Evolutionary conservation across 2,888 invertebrate genomes (phyloP), one percentile per base, ranked within the genome.

Genomic region (Colletes collaris): DNA sequence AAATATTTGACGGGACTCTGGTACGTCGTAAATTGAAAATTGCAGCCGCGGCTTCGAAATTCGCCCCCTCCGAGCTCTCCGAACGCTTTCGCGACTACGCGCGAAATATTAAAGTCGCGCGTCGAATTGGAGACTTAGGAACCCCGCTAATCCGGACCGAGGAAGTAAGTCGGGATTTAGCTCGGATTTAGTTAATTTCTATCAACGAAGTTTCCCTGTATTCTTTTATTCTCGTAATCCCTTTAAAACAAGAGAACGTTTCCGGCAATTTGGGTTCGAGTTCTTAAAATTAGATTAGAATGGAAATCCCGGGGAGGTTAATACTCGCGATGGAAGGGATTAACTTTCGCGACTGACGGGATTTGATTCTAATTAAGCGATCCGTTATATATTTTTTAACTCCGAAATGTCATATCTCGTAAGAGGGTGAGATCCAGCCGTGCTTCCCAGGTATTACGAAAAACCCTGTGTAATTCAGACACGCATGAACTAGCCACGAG

Each of bases 21-120:
- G 49, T n/a, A 10, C n/a, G 11, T 76, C 46, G 67, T 68, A 77
- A 77, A 77, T 77, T 58, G 77, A 68, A 76, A 67, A 77, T 77
- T 67, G 59, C 52, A 37, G 44, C 13, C 55, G 35, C 4, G 50
- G 27, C 27, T 2, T 40, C 50, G 19, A 62, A 55, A 62, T 35
- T 73, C 16, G 50, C 27, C 27, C 27, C 27, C 27, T n/a, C n/a
- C n/a, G n/a, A 27, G 27, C 27, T 16, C 37, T 50, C 35, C 19
- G 55, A 8, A 11, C 44, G 35, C 40, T 16, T 7, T 46, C 8
- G 5, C 8, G 0, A 13, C 44, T 37, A 11, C 35, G 11, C 13
- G 16, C 40, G 67, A 76, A 76, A 76, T 77, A 77, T 77, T 62
- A 66, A 77, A 77, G 62, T 76, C 76, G 66, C 46, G 2, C 44